Conservation (phyloP, 2,888 invertebrate species). For the Phyllotreta striolata region DNA sequence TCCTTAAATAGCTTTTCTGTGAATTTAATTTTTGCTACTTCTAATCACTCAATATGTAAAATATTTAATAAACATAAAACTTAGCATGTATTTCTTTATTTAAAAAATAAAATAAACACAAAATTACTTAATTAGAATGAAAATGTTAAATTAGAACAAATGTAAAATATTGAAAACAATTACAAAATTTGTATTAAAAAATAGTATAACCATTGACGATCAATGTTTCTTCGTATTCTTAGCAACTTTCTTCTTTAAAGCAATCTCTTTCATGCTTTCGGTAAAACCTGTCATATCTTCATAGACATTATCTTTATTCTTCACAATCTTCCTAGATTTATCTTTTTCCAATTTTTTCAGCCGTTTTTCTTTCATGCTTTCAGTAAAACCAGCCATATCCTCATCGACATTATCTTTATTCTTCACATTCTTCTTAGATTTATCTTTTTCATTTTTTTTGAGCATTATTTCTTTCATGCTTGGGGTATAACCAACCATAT, state of each 20-base stretch:
- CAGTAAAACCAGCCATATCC: constrained; percentile 14
- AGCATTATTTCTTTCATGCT: neutral
- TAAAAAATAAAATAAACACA: too few species aligned
- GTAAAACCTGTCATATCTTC: constrained; percentile 42
- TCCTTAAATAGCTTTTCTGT: constrained; percentile 31
- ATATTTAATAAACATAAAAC: constrained; percentile 17
- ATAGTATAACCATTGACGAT: neutral
- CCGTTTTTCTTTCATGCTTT: neutral
- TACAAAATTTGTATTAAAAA: constrained; percentile 4
- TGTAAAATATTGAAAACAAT: too few species aligned
- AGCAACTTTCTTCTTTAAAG: constrained; percentile 35
- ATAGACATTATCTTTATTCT: constrained; percentile 9
- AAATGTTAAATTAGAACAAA: too few species aligned
- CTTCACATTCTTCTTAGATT: constrained; percentile 18
- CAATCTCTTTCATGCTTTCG: constrained; percentile 45
- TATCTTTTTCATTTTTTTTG: constrained; percentile 40
- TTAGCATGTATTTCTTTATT: too few species aligned
- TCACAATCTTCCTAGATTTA: constrained; percentile 14
- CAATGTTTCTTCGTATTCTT: constrained; percentile 4
- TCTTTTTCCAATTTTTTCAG: constrained; percentile 11
- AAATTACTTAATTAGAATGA: too few species aligned
- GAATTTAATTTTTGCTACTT: constrained; percentile 35
- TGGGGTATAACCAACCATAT: constrained; percentile 15
- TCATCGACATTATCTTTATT: neutral
- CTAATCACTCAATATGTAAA: constrained; percentile 23